These are phyloP conservation scores for Pyralis farinalis DNA, from an alignment of 2,888 invertebrate genomes.

Conservation along the genomic window DNA sequence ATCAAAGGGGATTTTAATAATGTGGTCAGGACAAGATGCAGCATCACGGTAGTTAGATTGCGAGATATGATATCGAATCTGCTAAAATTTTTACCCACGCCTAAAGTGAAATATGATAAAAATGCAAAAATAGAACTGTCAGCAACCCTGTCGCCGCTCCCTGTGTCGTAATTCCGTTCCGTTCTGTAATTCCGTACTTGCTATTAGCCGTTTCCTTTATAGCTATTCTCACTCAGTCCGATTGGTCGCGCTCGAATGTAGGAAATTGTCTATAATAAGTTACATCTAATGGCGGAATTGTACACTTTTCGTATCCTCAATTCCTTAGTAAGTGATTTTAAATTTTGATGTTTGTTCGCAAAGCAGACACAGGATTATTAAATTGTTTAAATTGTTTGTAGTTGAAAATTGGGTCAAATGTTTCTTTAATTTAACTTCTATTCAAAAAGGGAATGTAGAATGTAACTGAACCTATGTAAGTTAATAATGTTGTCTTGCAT, in stretches of 20 bases:
- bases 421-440: too few relatives aligned
- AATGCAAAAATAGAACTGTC: too few relatives aligned
- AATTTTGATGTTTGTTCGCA: constrained; percentile 10
- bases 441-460: too few relatives aligned
- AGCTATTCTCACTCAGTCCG: constrained; percentile 62
- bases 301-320: constrained; percentile 5
- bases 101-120: constrained; percentile 4
- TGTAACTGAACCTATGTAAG: too few relatives aligned
- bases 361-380: not conserved
- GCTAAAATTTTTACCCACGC: too few relatives aligned
- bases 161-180: constrained; percentile 17
- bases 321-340: constrained; percentile 10
- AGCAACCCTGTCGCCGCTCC: not conserved
- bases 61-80: too few relatives aligned
- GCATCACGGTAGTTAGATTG: too few relatives aligned
- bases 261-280: constrained; percentile 67
- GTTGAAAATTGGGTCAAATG: too few relatives aligned
- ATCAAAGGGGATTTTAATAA: too few relatives aligned
- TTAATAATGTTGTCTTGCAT: too few relatives aligned
- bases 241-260: constrained; percentile 58
- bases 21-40: too few relatives aligned
- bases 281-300: constrained; percentile 43
- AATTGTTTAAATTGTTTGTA: too few relatives aligned
- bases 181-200: constrained; percentile 25
- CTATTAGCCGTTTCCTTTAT: constrained; percentile 63